phyloP scores from a whole-genome alignment of 2,888 invertebrate genomes.

The Syritta pipiens region DNA sequence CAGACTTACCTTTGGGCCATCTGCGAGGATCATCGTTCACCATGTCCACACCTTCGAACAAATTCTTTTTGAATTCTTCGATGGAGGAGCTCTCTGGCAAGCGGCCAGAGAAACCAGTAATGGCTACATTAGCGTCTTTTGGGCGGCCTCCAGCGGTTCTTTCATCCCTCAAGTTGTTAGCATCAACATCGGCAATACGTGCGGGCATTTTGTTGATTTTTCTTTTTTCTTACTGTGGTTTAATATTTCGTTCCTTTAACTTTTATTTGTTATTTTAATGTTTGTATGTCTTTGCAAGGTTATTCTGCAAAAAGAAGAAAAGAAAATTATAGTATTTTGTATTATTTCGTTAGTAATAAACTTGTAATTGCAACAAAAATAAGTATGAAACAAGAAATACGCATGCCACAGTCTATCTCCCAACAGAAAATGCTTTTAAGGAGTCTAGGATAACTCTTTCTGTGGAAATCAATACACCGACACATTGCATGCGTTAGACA shows the following conservation, averaged over 20 bases:
- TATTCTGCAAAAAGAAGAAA: too few relatives aligned
- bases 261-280: neutral
- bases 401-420: too few relatives aligned
- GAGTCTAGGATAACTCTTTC: too few relatives aligned
- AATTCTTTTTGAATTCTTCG: conserved; percentile 94
- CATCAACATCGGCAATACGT: conserved; percentile 81
- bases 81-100: conserved; percentile 94
- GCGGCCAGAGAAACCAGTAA: conserved; percentile 91
- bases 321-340: too few relatives aligned
- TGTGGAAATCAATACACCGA: too few relatives aligned
- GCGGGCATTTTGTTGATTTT: conserved; percentile 82
- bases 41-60: conserved; percentile 94
- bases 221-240: neutral
- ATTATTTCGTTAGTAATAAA: too few relatives aligned
- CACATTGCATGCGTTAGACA: too few relatives aligned
- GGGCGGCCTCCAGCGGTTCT: conserved; percentile 73
- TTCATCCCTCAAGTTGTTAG: conserved; percentile 73
- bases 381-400: too few relatives aligned
- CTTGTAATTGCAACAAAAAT: too few relatives aligned
- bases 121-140: conserved; percentile 85
- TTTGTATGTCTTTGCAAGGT: neutral
- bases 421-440: too few relatives aligned
- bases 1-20: conserved; percentile 90
- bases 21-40: conserved; percentile 94
- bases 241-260: neutral